Evolutionary conservation across 2,797 vertebrate species (phyloP).

Genomic region (Anolis apletophallus): DNA sequence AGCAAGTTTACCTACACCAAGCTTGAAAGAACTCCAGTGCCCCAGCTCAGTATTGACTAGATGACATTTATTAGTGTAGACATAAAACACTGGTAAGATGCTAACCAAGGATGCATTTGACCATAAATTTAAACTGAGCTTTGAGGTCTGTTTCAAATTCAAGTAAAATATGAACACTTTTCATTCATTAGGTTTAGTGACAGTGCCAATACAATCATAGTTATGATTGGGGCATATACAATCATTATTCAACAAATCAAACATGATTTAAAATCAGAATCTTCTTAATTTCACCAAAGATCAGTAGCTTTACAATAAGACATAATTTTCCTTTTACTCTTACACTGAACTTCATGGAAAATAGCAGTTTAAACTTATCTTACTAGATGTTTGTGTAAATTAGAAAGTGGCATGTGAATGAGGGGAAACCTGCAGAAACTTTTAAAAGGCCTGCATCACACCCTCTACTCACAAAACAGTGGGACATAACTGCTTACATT

Average conservation of each 20-base stretch:
- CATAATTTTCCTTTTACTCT: neutral
- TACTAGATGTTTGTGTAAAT: neutral
- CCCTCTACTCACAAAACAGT: neutral
- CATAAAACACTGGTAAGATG: no score
- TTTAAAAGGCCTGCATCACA: neutral
- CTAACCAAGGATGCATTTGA: neutral
- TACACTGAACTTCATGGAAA: neutral
- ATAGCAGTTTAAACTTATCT: neutral
- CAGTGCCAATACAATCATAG: neutral
- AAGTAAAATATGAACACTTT: neutral
- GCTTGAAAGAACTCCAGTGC: neutral
- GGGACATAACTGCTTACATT: constrained; percentile 15
- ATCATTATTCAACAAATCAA: no score
- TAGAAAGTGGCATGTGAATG: neutral
- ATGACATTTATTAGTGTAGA: no score
- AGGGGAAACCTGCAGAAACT: neutral
- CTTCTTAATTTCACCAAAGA: neutral
- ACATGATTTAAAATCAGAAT: neutral
- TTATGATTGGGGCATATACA: neutral
- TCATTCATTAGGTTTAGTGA: neutral
- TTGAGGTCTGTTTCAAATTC: neutral
- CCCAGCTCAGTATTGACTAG: neutral
- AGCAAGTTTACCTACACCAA: neutral
- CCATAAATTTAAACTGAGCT: neutral
- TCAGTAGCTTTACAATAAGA: neutral